Evolutionary conservation across 2,888 invertebrate species (phyloP).

Genomic region (Atrina japonica): DNA sequence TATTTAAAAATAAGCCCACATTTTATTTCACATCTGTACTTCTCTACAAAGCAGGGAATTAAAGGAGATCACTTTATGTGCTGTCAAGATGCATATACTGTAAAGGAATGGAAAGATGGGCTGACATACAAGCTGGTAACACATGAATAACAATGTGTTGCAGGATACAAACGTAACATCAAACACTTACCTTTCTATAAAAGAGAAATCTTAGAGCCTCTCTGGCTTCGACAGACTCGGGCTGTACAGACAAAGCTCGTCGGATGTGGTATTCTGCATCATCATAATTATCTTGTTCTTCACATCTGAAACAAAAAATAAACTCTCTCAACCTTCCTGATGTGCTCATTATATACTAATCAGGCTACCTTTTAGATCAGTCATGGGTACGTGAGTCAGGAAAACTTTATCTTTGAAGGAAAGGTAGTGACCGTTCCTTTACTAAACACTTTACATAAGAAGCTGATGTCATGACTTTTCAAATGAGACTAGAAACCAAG

Average conservation of each 20-base stretch:
- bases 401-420: too few species aligned
- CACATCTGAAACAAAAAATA: slow-evolving; percentile 45
- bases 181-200: slow-evolving; percentile 15
- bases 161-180: background rate
- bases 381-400: too few species aligned
- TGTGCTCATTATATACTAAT: background rate
- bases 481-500: too few species aligned
- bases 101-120: background rate
- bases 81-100: background rate
- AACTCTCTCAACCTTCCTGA: background rate
- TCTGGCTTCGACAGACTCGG: slow-evolving; percentile 60
- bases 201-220: slow-evolving; percentile 44
- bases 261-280: slow-evolving; percentile 61
- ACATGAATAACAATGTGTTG: too few species aligned
- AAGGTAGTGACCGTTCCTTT: too few species aligned
- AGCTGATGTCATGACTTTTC: too few species aligned
- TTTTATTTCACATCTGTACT: too few species aligned
- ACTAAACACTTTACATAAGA: too few species aligned
- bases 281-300: slow-evolving; percentile 52
- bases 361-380: background rate
- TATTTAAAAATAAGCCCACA: too few species aligned
- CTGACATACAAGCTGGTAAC: too few species aligned
- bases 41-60: too few species aligned
- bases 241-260: slow-evolving; percentile 59
- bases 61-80: too few species aligned